phyloP scores from a whole-genome alignment of 2,113 vertebrate genomes.

The Tetraodon nigroviridis region DNA sequence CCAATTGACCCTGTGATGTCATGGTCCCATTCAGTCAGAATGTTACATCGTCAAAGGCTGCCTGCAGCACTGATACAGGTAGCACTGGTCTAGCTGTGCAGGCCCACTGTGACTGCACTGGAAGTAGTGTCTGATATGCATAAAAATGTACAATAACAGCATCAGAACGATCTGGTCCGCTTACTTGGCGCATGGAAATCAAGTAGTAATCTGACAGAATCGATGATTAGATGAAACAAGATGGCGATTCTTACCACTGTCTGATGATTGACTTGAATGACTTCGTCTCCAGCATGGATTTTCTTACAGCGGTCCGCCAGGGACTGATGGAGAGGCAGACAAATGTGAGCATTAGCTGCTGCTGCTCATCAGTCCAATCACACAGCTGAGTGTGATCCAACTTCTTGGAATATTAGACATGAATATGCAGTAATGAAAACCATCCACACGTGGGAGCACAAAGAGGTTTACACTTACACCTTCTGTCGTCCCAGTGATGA shows the following conservation, averaged over 20 bases:
- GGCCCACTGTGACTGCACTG: neutral
- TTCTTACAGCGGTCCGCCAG: conserved; percentile 80
- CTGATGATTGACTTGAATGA: conserved; percentile 80
- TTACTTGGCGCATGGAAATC: no score
- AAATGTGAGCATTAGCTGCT: conserved; percentile 10
- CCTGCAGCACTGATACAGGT: conserved; percentile 6
- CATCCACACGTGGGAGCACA: conserved; percentile 9
- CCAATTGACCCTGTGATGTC: neutral
- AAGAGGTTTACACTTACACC: conserved; percentile 78
- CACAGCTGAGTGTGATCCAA: conserved; percentile 4
- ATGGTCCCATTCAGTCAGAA: conserved; percentile 2
- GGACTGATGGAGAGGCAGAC: conserved; percentile 59
- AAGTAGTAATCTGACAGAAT: neutral
- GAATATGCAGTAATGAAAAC: conserved; percentile 3
- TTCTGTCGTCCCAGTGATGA: conserved; percentile 94
- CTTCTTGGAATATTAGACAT: neutral
- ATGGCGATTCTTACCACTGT: conserved; percentile 67
- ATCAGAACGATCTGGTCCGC: neutral
- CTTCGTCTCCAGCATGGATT: conserved; percentile 79
- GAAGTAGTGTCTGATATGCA: neutral
- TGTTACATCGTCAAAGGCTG: conserved; percentile 9
- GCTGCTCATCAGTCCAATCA: conserved; percentile 1
- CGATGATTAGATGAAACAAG: neutral
- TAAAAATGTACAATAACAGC: neutral
- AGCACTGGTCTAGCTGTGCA: neutral